phyloP scores from a whole-genome alignment of 64 coral and sea anemone genomes.

The Montipora foliosa region DNA sequence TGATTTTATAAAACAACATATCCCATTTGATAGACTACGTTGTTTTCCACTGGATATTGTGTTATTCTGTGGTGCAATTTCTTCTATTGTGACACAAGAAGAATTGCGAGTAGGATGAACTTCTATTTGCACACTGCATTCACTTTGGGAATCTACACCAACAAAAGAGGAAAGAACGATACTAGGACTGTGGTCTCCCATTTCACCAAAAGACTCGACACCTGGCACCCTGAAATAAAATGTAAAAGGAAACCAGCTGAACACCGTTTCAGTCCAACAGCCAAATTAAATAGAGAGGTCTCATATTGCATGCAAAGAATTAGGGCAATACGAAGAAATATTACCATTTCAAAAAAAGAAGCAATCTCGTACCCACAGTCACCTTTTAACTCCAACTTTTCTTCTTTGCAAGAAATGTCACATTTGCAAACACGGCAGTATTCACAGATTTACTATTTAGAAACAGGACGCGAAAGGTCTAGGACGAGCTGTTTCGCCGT shows the following conservation, averaged over 20 bases:
- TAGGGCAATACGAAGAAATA: too few relatives aligned
- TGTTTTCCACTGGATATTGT: conserved; percentile 61
- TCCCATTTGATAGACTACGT: background rate
- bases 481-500: too few relatives aligned
- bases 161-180: background rate
- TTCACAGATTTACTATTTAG: too few relatives aligned
- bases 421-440: too few relatives aligned
- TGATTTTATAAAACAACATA: conserved; percentile 8
- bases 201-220: background rate
- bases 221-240: background rate
- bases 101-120: background rate
- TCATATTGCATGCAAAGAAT: too few relatives aligned
- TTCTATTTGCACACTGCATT: background rate
- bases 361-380: too few relatives aligned
- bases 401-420: too few relatives aligned
- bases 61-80: conserved; percentile 82
- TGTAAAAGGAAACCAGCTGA: background rate
- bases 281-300: too few relatives aligned
- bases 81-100: conserved; percentile 77
- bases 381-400: too few relatives aligned
- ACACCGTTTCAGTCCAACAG: too few relatives aligned
- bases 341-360: too few relatives aligned
- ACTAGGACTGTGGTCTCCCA: conserved; percentile 18
- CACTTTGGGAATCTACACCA: background rate
- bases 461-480: too few relatives aligned